phyloP scores from a whole-genome alignment of 2,797 vertebrate genomes.

The Tokudaia tokunoshimensis region DNA sequence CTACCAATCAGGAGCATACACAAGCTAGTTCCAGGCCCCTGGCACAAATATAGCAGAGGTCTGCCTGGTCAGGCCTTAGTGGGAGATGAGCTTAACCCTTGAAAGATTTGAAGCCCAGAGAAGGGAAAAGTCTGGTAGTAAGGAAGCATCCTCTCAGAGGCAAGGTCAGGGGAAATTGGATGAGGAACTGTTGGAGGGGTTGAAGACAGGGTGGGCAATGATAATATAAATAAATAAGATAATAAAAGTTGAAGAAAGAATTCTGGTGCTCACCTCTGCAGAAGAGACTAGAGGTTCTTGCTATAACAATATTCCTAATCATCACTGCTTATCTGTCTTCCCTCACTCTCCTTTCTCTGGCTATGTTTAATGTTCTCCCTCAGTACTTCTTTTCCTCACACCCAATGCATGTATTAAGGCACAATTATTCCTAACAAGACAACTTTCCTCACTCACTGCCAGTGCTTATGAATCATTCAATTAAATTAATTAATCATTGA shows the following conservation, averaged over 20 bases:
- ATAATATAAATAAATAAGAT: background rate
- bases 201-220: background rate
- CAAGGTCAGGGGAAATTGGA: background rate
- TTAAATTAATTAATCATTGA: slow-evolving; percentile 49
- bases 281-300: background rate
- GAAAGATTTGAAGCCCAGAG: background rate
- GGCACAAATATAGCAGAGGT: background rate
- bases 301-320: no score
- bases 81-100: background rate
- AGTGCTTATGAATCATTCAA: slow-evolving; percentile 42
- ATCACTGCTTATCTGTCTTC: background rate
- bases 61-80: background rate
- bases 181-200: background rate
- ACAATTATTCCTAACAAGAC: slow-evolving; percentile 1
- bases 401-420: background rate
- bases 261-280: background rate
- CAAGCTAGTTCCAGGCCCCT: no score
- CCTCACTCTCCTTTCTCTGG: background rate
- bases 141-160: background rate
- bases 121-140: background rate
- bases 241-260: background rate
- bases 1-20: background rate
- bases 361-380: background rate
- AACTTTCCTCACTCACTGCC: background rate
- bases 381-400: background rate